These are phyloP conservation scores for Gavialis gangeticus DNA, from an alignment of 2,113 vertebrate species.

Conservation along the genomic window DNA sequence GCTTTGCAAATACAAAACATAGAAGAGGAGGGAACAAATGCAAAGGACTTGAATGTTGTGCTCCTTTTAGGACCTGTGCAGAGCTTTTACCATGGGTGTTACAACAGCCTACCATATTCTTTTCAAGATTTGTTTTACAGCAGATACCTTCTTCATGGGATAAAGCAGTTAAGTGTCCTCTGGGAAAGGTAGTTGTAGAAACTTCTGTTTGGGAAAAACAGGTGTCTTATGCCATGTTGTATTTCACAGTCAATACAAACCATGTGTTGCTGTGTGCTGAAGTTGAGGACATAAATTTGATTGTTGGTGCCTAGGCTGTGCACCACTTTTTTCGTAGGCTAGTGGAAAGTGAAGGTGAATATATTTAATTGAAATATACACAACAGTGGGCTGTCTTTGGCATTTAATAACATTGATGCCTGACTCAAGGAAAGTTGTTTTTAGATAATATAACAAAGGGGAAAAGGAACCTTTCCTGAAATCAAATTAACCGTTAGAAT, in stretches of 20 bases:
- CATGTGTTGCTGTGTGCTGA: neutral
- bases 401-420: no score
- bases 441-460: no score
- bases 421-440: no score
- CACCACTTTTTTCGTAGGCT: neutral
- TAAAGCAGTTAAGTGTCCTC: neutral
- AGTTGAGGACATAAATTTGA: neutral
- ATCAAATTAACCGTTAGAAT: no score
- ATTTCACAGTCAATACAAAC: neutral
- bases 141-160: neutral
- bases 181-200: neutral
- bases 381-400: no score
- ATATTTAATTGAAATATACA: neutral
- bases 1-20: neutral
- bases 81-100: neutral
- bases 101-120: neutral
- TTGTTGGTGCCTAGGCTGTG: neutral
- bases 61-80: neutral
- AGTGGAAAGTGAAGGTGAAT: neutral
- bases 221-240: neutral
- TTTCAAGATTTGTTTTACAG: neutral
- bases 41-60: neutral
- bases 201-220: neutral
- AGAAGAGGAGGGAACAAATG: neutral
- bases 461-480: neutral